phyloP scores from a whole-genome alignment of 2,797 vertebrate species.

The Gadopsis marmoratus region DNA sequence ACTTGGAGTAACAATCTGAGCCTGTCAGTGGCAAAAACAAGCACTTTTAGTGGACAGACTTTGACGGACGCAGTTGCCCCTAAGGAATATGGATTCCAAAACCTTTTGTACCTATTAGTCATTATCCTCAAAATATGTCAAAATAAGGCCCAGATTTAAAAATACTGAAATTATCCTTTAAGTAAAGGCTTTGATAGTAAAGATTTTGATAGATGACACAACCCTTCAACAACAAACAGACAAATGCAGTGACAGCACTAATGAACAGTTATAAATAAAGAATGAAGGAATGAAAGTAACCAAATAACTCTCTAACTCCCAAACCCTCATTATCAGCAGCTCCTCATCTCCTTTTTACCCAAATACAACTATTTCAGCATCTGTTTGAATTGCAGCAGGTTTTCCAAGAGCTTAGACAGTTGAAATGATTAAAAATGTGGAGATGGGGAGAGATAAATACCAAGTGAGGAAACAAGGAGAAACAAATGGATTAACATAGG shows the following conservation, averaged over 20 bases:
- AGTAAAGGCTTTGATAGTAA: too few relatives aligned
- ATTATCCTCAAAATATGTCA: too few relatives aligned
- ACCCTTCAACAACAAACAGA: neutral
- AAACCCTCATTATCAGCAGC: neutral
- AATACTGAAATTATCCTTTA: too few relatives aligned
- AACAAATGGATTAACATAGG: neutral
- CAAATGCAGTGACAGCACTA: neutral
- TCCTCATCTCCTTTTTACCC: neutral
- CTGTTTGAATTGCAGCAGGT: neutral
- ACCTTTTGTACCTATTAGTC: too few relatives aligned
- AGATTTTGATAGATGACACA: neutral
- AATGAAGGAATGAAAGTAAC: neutral
- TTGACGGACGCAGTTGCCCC: too few relatives aligned
- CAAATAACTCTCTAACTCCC: neutral
- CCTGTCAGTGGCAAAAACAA: too few relatives aligned
- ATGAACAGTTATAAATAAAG: conserved; percentile 18
- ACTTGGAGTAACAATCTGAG: too few relatives aligned
- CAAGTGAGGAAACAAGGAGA: neutral
- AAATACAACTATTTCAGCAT: neutral
- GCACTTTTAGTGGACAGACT: too few relatives aligned
- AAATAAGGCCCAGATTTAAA: too few relatives aligned
- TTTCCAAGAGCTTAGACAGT: neutral
- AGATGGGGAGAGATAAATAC: neutral
- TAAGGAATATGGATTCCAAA: too few relatives aligned
- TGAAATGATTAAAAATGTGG: conserved; percentile 4